Conservation (phyloP, 2,113 vertebrate species). For the Bothrops jararaca region DNA sequence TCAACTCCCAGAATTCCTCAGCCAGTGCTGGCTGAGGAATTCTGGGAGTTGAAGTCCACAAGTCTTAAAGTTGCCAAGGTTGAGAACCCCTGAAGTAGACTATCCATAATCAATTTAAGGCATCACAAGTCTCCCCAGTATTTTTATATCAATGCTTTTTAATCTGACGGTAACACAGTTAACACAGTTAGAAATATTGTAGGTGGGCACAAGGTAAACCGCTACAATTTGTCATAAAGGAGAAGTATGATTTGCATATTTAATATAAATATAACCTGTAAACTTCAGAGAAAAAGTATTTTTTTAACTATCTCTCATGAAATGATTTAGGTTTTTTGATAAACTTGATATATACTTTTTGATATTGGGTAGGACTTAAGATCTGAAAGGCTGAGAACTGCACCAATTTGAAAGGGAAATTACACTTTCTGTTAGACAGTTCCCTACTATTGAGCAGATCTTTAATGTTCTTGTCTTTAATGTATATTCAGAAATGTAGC, state of each 20-base stretch:
- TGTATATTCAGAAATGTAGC: slow-evolving; percentile 43
- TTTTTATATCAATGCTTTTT: not conserved
- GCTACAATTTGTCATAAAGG: not conserved
- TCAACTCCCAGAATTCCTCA: too few species aligned
- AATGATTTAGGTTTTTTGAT: not conserved
- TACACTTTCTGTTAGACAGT: slow-evolving; percentile 47
- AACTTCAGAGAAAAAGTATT: not conserved
- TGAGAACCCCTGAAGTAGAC: not conserved
- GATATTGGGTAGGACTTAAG: not conserved
- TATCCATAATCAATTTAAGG: not conserved
- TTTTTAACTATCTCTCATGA: not conserved
- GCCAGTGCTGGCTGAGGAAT: too few species aligned
- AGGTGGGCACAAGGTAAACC: not conserved
- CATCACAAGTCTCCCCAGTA: not conserved
- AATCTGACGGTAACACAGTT: not conserved
- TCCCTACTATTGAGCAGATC: slow-evolving; percentile 45
- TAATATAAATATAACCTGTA: not conserved
- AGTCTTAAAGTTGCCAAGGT: too few species aligned
- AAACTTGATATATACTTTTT: too few species aligned
- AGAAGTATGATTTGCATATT: not conserved
- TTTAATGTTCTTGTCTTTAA: slow-evolving; percentile 37
- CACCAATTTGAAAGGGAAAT: not conserved
- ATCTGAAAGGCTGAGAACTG: not conserved
- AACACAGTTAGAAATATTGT: not conserved
- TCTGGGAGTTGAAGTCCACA: too few species aligned